Conservation (phyloP, 2,888 invertebrate genomes). For the Teinopalpus imperialis region DNA sequence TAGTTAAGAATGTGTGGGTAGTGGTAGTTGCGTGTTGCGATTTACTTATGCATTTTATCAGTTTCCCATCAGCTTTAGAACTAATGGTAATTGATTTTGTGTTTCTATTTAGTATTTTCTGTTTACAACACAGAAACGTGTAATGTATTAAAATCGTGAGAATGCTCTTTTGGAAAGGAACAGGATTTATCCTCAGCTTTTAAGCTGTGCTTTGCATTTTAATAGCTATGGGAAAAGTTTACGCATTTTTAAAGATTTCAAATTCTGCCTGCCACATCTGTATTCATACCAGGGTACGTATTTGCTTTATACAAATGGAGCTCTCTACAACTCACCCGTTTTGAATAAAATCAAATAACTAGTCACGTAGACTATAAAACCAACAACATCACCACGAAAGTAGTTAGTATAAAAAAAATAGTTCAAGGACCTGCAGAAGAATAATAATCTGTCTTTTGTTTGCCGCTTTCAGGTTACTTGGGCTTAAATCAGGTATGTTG, state of each 20-base stretch:
- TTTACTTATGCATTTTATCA: conserved; percentile 60
- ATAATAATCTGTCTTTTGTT: conserved; percentile 48
- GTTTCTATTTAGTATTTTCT: conserved; percentile 47
- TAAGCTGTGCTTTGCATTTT: conserved; percentile 20
- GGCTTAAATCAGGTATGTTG: conserved; percentile 9
- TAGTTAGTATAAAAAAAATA: conserved; percentile 58
- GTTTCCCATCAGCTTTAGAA: conserved; percentile 51
- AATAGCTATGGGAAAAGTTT: too few species aligned
- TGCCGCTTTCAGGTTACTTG: conserved; percentile 24
- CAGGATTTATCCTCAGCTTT: conserved; percentile 5
- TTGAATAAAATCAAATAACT: conserved; percentile 42
- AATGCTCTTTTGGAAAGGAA: conserved; percentile 7
- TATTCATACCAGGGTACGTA: conserved; percentile 19
- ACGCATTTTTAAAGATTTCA: conserved; percentile 13
- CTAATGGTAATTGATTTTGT: conserved; percentile 68
- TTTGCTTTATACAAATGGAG: conserved; percentile 21
- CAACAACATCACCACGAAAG: conserved; percentile 54
- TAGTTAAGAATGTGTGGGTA: conserved; percentile 71
- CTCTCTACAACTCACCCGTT: conserved; percentile 25
- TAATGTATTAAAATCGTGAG: too few species aligned
- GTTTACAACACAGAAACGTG: conserved; percentile 25
- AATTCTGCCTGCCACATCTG: conserved; percentile 1
- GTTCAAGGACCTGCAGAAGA: conserved; percentile 54
- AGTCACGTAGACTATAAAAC: conserved; percentile 68
- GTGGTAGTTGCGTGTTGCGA: conserved; percentile 51